Evolutionary conservation across 2,113 vertebrate genomes (phyloP).

Genomic region (Aphyosemion australe): DNA sequence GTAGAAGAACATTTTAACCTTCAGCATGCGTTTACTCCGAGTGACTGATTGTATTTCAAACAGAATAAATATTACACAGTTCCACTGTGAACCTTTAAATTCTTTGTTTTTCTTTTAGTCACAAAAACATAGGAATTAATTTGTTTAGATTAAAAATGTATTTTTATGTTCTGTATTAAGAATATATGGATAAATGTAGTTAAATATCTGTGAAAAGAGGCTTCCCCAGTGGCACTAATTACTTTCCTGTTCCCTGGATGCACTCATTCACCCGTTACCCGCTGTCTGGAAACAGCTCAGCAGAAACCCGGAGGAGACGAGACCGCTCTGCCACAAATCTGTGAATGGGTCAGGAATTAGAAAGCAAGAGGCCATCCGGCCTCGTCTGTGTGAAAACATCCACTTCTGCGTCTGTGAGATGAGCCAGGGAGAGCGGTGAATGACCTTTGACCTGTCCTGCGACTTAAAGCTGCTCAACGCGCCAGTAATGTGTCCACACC

Average conservation of each 20-base stretch:
- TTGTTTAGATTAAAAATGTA: too few species aligned
- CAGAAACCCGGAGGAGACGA: constrained; percentile 30
- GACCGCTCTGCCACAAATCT: constrained; percentile 52
- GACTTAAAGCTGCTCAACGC: constrained; percentile 13
- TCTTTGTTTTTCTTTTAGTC: too few species aligned
- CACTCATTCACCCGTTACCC: constrained; percentile 53
- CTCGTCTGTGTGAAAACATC: constrained; percentile 37
- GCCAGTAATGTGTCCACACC: constrained; percentile 73
- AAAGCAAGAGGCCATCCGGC: constrained; percentile 51
- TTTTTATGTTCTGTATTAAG: too few species aligned
- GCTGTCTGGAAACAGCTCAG: constrained; percentile 46
- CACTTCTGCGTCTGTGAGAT: constrained; percentile 8
- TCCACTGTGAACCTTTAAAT: too few species aligned
- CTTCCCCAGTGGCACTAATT: background rate
- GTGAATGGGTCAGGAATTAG: constrained; percentile 41
- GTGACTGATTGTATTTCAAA: too few species aligned
- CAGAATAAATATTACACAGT: too few species aligned
- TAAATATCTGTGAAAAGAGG: background rate
- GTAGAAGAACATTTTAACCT: too few species aligned
- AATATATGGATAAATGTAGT: background rate
- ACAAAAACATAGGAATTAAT: too few species aligned
- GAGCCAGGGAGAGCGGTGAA: constrained; percentile 56
- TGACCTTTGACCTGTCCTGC: constrained; percentile 54
- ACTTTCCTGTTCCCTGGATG: constrained; percentile 46
- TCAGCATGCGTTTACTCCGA: too few species aligned